Evolutionary conservation across 1,140 invertebrate genomes (phyloP).

Genomic region (Zaprionus tsacasi): DNA sequence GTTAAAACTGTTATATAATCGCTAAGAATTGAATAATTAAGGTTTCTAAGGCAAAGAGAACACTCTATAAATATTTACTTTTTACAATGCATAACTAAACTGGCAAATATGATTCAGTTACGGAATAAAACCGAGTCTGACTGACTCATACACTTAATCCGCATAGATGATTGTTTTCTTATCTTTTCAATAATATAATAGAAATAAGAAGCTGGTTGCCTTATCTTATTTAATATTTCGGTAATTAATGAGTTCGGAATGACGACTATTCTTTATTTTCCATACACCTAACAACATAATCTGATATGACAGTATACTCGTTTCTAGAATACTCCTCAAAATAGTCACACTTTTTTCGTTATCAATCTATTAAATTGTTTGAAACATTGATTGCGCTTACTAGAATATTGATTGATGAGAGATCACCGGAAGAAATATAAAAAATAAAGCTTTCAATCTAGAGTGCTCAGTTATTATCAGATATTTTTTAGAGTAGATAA

Average conservation of each 20-base stretch:
- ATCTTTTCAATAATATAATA: background rate
- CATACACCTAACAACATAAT: background rate
- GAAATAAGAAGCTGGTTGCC: no score
- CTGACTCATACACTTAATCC: background rate
- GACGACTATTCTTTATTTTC: background rate
- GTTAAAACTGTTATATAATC: no score
- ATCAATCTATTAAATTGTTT: background rate
- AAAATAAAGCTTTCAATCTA: no score
- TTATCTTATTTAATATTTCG: background rate
- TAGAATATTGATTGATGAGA: background rate
- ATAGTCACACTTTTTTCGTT: background rate
- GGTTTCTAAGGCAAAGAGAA: no score
- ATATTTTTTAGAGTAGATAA: no score
- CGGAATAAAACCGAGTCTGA: background rate
- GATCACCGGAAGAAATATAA: background rate
- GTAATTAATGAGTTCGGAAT: background rate
- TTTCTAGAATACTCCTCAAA: background rate
- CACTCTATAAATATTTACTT: no score
- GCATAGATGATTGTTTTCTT: background rate
- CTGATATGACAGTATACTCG: background rate
- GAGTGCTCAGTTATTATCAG: no score
- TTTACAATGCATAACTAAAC: background rate
- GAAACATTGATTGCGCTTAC: background rate
- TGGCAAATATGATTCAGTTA: background rate
- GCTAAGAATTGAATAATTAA: no score